Evolutionary conservation across 2,113 vertebrate genomes (phyloP).

Genomic region (Boulengeromyrus knoepffleri): DNA sequence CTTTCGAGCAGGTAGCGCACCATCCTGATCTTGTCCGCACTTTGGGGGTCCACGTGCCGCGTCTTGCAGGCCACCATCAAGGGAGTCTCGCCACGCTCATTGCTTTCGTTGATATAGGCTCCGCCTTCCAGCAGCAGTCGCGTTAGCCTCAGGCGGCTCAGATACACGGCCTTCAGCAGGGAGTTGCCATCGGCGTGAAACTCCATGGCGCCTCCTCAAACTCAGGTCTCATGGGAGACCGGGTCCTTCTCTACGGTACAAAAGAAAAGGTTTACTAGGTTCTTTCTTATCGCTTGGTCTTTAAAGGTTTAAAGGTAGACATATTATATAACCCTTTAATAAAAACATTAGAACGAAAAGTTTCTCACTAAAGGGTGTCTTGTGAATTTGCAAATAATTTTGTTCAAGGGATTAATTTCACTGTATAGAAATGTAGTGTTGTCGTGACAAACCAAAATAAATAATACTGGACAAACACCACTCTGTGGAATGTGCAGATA

Average conservation of each 20-base stretch:
- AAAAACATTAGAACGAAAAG: not conserved
- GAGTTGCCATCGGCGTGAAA: slow-evolving; percentile 67
- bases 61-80: slow-evolving; percentile 84
- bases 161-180: slow-evolving; percentile 80
- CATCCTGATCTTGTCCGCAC: slow-evolving; percentile 75
- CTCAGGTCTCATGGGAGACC: not conserved
- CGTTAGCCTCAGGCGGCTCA: slow-evolving; percentile 78
- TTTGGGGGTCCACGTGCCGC: slow-evolving; percentile 70
- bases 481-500: not conserved
- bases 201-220: slow-evolving; percentile 18
- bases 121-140: slow-evolving; percentile 82
- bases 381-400: not conserved
- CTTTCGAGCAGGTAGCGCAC: slow-evolving; percentile 84
- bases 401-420: not conserved
- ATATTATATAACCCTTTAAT: not conserved
- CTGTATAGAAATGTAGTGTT: not conserved
- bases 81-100: slow-evolving; percentile 77
- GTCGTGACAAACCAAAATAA: not conserved
- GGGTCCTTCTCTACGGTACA: not conserved
- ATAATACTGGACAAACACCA: not conserved
- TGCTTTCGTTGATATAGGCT: slow-evolving; percentile 86
- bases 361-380: not conserved
- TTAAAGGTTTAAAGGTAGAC: not conserved
- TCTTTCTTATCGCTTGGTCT: not conserved
- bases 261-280: not conserved